phyloP scores from a whole-genome alignment of 2,113 vertebrate species.

The Aspiorhynchus laticeps region DNA sequence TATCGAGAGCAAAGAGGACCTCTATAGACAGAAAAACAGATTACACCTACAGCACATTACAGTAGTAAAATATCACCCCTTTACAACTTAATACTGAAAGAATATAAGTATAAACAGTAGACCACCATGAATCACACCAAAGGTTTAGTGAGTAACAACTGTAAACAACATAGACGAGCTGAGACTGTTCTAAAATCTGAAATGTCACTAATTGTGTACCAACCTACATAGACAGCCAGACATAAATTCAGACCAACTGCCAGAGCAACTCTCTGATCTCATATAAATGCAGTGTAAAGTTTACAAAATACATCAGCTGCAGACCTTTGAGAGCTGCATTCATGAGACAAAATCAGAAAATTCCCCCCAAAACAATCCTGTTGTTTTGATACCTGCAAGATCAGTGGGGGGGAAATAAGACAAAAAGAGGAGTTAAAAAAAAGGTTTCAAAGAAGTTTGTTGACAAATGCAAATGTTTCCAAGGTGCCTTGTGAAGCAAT shows the following conservation, averaged over 20 bases:
- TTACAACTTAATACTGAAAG: background rate
- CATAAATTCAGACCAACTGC: background rate
- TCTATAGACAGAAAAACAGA: constrained; percentile 60
- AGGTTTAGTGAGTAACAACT: background rate
- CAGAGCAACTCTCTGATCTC: background rate
- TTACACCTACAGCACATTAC: constrained; percentile 44
- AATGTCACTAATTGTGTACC: background rate
- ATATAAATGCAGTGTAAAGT: background rate
- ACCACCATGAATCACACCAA: background rate
- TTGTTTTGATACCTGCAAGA: constrained; percentile 46
- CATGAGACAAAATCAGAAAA: background rate
- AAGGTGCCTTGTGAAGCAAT: constrained; percentile 53
- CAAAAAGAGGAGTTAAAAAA: constrained; percentile 23
- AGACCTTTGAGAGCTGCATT: background rate
- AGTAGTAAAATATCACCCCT: background rate
- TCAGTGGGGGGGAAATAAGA: constrained; percentile 9
- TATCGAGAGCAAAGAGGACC: constrained; percentile 59
- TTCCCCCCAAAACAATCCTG: background rate
- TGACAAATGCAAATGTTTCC: constrained; percentile 55
- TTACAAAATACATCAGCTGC: background rate
- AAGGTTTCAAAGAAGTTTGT: constrained; percentile 53
- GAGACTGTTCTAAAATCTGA: background rate
- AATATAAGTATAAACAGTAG: background rate
- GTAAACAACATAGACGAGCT: background rate
- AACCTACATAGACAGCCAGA: constrained; percentile 5